Base-by-base conservation (phyloP, 1,140 invertebrate genomes). In the Platorchestia sp. region DNA sequence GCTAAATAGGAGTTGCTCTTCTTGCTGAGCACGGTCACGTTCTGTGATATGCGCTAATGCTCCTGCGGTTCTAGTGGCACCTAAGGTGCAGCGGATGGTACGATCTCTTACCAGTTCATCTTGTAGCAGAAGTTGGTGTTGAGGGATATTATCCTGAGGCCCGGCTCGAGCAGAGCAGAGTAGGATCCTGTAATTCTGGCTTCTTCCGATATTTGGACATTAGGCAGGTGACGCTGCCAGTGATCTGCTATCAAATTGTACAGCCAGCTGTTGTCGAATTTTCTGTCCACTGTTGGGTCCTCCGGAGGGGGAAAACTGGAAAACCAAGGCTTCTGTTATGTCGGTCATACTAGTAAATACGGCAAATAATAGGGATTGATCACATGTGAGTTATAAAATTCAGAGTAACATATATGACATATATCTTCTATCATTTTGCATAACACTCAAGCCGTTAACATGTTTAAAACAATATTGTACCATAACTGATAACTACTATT, bases 91-190 rank as follows among this genome's bases (percentile, higher is more conserved):
- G 59, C 36, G 59, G 36, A 75, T 22, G 3, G 27, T 27, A 75
- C 14, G 36, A 3, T 10, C 27, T 97, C 97, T 97, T 97, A 98
- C 98, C 98, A 98, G 96, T 98, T 98, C 59, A 97, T 97, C 95
- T 97, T 97, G 96, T 98, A 98, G 96, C 98, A 98, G 6, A 98
- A 97, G 96, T 98, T 98, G 96, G 97, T 98, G 96, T 99, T 99
- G 0, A 99, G 96, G 0, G 97, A 98, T 96, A 99, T 98, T 51
- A 98, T 97, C 96, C 98, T 97, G 93, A 99, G 97, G 22, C 98
- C 98, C 95, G 97, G 97, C 96, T 97, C 97, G 0, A 98, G 97
- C 0, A 97, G 97, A 43, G 98, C 97, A 0, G 98, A 98, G 96
- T 98, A 99, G 96, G 98, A 98, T 51, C 98, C 98, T 40, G 98